Evolutionary conservation across 2,797 vertebrate species (phyloP).

Genomic region (Melanotaenia nigrans): DNA sequence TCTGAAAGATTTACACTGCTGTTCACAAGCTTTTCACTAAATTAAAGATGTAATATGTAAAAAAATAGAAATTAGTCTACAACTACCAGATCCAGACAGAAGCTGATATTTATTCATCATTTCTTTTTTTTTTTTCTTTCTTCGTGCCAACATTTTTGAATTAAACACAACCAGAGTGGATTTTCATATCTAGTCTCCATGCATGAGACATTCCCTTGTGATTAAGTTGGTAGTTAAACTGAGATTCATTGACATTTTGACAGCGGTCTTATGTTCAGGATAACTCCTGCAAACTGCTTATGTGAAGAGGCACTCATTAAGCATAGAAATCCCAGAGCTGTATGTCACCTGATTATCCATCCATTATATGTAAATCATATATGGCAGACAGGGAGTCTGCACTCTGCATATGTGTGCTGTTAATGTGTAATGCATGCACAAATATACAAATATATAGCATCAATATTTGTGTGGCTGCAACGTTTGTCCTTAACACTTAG

Average conservation of each 20-base stretch:
- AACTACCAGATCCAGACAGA: slow-evolving; percentile 16
- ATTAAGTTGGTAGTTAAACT: slow-evolving; percentile 68
- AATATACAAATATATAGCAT: slow-evolving; percentile 6
- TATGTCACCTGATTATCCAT: slow-evolving; percentile 76
- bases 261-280: slow-evolving; percentile 67
- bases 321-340: slow-evolving; percentile 73
- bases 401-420: slow-evolving; percentile 21
- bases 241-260: slow-evolving; percentile 79
- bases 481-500: slow-evolving; percentile 6
- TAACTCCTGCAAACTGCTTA: slow-evolving; percentile 72
- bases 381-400: slow-evolving; percentile 59
- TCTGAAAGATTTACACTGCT: slow-evolving; percentile 5
- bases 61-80: neutral
- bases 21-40: slow-evolving; percentile 15
- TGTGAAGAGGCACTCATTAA: slow-evolving; percentile 78
- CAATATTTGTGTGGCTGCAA: neutral
- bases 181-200: slow-evolving; percentile 15
- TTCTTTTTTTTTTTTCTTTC: slow-evolving; percentile 18
- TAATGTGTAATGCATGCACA: slow-evolving; percentile 21
- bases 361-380: slow-evolving; percentile 74
- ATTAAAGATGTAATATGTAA: slow-evolving; percentile 13
- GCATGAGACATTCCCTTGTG: slow-evolving; percentile 52
- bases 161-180: slow-evolving; percentile 7
- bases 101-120: slow-evolving; percentile 17
- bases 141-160: slow-evolving; percentile 29